phyloP scores from a whole-genome alignment of 2,113 vertebrate genomes.

The Numida meleagris region DNA sequence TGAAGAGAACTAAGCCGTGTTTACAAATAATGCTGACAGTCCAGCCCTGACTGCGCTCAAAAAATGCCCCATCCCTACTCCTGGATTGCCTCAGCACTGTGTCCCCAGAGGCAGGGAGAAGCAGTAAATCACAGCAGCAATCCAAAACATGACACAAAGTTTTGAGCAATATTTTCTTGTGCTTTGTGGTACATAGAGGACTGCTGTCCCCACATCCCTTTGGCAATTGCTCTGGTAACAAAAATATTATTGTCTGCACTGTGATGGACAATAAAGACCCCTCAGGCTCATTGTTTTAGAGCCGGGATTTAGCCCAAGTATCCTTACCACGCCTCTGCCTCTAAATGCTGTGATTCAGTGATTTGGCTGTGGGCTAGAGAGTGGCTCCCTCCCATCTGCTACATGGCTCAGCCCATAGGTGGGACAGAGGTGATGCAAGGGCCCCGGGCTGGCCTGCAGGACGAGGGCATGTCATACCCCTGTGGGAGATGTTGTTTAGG shows the following conservation, averaged over 20 bases:
- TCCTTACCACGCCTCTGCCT: conserved; percentile 31
- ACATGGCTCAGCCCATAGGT: background rate
- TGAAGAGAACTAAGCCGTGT: conserved; percentile 26
- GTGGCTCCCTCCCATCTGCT: conserved; percentile 3
- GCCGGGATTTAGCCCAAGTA: conserved; percentile 8
- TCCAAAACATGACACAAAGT: conserved; percentile 65
- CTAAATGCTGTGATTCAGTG: conserved; percentile 40
- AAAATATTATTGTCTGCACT: conserved; percentile 74
- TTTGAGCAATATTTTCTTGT: conserved; percentile 67
- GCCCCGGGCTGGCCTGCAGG: background rate
- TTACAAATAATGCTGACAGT: conserved; percentile 61
- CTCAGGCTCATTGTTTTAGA: conserved; percentile 51
- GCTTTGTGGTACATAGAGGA: conserved; percentile 30
- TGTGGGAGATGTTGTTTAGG: background rate
- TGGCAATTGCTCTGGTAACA: conserved; percentile 63
- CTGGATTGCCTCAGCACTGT: conserved; percentile 45
- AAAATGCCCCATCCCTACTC: conserved; percentile 47
- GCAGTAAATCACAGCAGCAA: conserved; percentile 56
- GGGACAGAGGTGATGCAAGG: background rate
- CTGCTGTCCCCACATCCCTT: conserved; percentile 47
- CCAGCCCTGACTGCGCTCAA: conserved; percentile 29
- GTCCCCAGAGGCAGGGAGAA: conserved; percentile 54
- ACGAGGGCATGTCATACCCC: background rate
- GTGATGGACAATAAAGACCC: conserved; percentile 57
- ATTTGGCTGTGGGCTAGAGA: conserved; percentile 15